Conservation (phyloP, 2,888 invertebrate species). For the Alentia gelatinosa region DNA sequence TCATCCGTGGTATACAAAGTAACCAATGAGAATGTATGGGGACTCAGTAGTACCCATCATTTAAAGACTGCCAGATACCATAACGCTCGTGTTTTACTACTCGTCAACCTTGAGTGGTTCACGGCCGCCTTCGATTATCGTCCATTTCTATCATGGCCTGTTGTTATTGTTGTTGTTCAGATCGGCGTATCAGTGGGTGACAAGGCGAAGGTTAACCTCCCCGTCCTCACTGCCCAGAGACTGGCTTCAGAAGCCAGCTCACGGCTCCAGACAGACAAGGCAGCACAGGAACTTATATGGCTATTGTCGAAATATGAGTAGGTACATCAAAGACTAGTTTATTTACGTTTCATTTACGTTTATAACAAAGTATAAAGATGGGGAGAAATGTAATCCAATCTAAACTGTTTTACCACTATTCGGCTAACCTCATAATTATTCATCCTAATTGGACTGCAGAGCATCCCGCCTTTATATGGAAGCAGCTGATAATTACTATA, state of each 20-base stretch:
- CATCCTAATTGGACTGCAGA: too few relatives aligned
- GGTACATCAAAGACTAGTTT: too few relatives aligned
- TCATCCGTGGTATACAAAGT: neutral
- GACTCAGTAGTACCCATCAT: neutral
- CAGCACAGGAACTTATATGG: neutral
- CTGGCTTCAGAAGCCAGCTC: neutral
- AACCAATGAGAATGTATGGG: neutral
- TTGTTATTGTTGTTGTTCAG: neutral
- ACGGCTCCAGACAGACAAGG: neutral
- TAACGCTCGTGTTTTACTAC: neutral
- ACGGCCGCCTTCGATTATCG: too few relatives aligned
- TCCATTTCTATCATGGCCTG: neutral
- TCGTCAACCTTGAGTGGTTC: neutral
- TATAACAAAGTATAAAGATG: too few relatives aligned
- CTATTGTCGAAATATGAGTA: neutral
- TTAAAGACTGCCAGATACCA: neutral
- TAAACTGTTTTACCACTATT: too few relatives aligned
- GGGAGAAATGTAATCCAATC: too few relatives aligned
- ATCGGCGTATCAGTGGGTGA: neutral
- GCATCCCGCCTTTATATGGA: too few relatives aligned
- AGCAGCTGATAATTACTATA: too few relatives aligned
- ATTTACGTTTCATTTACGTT: too few relatives aligned
- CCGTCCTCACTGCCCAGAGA: neutral
- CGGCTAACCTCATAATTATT: too few relatives aligned
- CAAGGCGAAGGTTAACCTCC: neutral